A percentile compares a stretch with the other conserved stretches of the same genome.
These are phyloP conservation scores for Pemphigus obesinymphae DNA, from an alignment of 1,140 invertebrate species.

Conservation along the genomic window DNA sequence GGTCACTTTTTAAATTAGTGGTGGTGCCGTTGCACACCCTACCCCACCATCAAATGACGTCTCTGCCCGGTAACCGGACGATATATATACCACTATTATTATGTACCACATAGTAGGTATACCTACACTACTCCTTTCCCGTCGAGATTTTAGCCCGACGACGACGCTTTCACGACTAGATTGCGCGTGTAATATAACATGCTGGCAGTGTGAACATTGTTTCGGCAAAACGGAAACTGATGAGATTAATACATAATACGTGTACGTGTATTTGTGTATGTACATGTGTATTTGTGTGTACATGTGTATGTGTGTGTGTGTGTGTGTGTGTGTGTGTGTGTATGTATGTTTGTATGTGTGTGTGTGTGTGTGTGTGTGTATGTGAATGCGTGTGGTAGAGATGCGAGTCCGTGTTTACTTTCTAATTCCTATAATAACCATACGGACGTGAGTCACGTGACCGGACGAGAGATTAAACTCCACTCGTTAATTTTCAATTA, in stretches of 20 bases:
- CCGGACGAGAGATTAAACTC: slow-evolving; percentile 3
- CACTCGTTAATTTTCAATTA: slow-evolving; percentile 28
- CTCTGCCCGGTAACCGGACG: no score
- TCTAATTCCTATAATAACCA: slow-evolving; percentile 17
- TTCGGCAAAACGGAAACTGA: slow-evolving; percentile 33
- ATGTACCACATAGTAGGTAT: not conserved
- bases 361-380: not conserved
- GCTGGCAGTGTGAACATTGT: not conserved
- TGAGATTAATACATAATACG: slow-evolving; percentile 4
- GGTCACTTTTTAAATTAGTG: no score
- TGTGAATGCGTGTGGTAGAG: not conserved
- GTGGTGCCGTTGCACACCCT: no score
- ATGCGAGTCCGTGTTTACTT: slow-evolving; percentile 36
- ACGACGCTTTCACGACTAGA: not conserved
- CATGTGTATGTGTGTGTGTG: not conserved
- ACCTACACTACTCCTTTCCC: not conserved
- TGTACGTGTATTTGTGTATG: not conserved
- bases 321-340: not conserved
- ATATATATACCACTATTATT: no score
- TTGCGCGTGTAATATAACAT: not conserved
- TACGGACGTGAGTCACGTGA: slow-evolving; percentile 5
- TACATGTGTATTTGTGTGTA: not conserved
- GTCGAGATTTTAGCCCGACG: not conserved
- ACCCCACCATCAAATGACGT: no score
- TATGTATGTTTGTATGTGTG: not conserved